Conservation (phyloP, 2,888 invertebrate species). For the Nemurella pictetii region DNA sequence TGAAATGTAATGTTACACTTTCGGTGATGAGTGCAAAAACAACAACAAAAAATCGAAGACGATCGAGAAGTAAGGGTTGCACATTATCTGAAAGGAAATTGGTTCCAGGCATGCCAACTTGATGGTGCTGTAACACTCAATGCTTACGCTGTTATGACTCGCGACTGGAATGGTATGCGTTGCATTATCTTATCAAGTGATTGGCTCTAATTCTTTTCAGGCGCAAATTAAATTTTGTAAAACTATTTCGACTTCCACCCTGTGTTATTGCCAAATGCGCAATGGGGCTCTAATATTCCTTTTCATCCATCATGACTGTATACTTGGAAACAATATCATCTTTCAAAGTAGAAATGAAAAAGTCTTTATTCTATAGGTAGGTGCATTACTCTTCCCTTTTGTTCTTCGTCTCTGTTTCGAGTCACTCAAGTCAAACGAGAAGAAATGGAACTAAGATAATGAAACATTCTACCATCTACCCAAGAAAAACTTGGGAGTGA, state of each 20-base stretch:
- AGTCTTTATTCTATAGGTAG: too few relatives aligned
- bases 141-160: background rate
- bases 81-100: background rate
- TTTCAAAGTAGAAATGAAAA: background rate
- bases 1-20: background rate
- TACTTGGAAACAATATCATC: background rate
- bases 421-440: background rate
- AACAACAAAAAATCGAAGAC: background rate
- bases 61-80: background rate
- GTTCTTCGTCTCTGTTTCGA: background rate
- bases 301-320: background rate
- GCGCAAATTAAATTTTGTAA: background rate
- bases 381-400: background rate
- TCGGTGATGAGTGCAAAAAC: background rate
- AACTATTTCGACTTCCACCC: background rate
- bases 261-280: background rate
- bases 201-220: background rate
- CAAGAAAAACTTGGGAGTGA: background rate
- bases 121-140: background rate
- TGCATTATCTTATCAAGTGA: background rate
- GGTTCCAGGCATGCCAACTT: background rate
- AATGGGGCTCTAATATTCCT: background rate
- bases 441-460: background rate
- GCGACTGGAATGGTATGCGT: background rate
- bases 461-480: background rate